phyloP scores from a whole-genome alignment of 2,888 invertebrate genomes.

The Agriopis marginaria region DNA sequence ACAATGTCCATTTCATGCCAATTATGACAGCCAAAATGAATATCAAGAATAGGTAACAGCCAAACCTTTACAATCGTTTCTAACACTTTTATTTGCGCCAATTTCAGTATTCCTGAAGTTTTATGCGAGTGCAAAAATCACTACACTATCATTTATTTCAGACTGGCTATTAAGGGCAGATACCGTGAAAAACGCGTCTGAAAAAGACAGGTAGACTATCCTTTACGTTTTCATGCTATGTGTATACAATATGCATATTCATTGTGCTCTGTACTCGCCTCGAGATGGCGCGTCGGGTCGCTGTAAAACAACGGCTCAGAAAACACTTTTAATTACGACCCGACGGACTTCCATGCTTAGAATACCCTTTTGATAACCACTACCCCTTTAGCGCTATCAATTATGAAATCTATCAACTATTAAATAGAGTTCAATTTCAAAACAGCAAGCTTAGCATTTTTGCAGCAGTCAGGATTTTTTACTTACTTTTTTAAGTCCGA shows the following conservation, averaged over 20 bases:
- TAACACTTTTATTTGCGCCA: slow-evolving; percentile 10
- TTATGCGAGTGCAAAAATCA: slow-evolving; percentile 2
- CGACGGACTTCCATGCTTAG: slow-evolving; percentile 65
- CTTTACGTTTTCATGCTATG: slow-evolving; percentile 55
- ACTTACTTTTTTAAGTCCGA: slow-evolving; percentile 42
- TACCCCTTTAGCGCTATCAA: slow-evolving; percentile 48
- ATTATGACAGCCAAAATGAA: slow-evolving; percentile 23
- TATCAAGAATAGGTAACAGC: slow-evolving; percentile 3
- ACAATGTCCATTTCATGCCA: slow-evolving; percentile 33
- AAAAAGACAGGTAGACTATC: slow-evolving; percentile 58
- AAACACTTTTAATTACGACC: slow-evolving; percentile 72
- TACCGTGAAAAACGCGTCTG: slow-evolving; percentile 45
- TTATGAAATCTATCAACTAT: slow-evolving; percentile 50
- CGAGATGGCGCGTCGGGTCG: slow-evolving; percentile 62
- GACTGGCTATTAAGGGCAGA: slow-evolving; percentile 34
- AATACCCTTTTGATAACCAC: slow-evolving; percentile 67
- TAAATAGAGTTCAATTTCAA: slow-evolving; percentile 48
- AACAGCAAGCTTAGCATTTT: slow-evolving; percentile 18
- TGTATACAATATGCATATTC: slow-evolving; percentile 55
- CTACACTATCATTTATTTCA: slow-evolving; percentile 28
- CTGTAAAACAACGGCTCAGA: slow-evolving; percentile 70
- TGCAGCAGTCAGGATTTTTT: slow-evolving; percentile 42
- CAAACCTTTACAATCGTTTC: slow-evolving; percentile 6
- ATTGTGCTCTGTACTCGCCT: slow-evolving; percentile 60
- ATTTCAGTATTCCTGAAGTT: slow-evolving; percentile 12